Evolutionary conservation across 1,140 invertebrate genomes (phyloP), one percentile per base, ranked within the genome.

Genomic region (Lutraria rhynchaena): DNA sequence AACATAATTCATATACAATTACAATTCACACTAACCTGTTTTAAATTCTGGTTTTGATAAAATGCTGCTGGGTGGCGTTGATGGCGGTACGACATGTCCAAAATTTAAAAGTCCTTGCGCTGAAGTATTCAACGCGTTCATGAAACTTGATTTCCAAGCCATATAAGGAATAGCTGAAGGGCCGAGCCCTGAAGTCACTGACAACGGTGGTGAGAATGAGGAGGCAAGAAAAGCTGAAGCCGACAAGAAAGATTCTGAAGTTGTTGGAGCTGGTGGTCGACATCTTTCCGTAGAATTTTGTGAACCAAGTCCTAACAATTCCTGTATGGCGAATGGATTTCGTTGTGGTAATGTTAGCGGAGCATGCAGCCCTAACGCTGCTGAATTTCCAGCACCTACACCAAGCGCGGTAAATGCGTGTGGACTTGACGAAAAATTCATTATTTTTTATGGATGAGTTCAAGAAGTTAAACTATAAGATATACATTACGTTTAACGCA

Each of bases 281-380:
- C 69, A 73, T 53, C 69, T 71, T 44, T 81, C 78, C n/a, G n/a
- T n/a, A 11, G 76, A 69, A 27, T 19, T 69, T n/a, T 60, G 65
- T 57, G 55, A 61, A 19, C 58, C 55, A 11, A 81, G 58, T 33
- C 78, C 78, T 17, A 81, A 22, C 33, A 81, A 69, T 81, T 81
- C 78, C 46, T 81, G 78, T 13, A 81, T 81, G 19, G 67, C 78
- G 49, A 81, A 81, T 61, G 78, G 69, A 37, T 73, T 70, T 53
- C 78, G 57, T 46, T 71, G 78, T 24, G 78, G 78, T 33, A 81
- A 31, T n/a, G 78, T 35, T 24, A 81, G 24, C 11, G 67, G 60
- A 49, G 53, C 49, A 29, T 63, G 70, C 1, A 81, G 46, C 35
- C 78, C 78, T 33, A 81, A 55, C 5, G 78, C 51, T 3, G 41